Evolutionary conservation across 2,113 vertebrate species (phyloP), one percentile per base, ranked within the genome.

Genomic region (Lanius ludovicianus): DNA sequence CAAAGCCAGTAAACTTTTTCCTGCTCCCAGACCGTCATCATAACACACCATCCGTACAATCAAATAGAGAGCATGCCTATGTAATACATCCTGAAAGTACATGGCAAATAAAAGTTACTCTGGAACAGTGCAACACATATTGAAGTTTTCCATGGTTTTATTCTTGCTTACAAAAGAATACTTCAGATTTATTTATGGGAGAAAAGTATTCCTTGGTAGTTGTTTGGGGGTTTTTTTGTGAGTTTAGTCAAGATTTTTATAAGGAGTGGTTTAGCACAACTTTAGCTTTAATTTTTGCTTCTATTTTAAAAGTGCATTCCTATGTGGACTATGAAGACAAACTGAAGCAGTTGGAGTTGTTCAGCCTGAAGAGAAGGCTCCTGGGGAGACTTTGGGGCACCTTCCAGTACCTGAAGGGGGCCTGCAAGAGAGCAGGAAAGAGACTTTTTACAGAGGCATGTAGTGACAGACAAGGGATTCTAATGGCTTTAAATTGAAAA

Each of bases 31-130:
- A 16, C 99, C 99, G 5, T 99, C 99, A 1, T 99, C 99, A 1
- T 99, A 99, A 91, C 99, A 99, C 94, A 99, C 98, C 99, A 99
- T 99, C 35, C 98, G 98, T 55, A 99, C 98, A 19, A 99, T 99
- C 79, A 99, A 94, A 95, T 99, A 99, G 21, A 99, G 98, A 3
- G 99, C 98, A 7, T 99, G 99, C 67, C 99, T 98, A 11, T 99
- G 99, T 71, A 99, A 79, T 78, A 99, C 99, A 6, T 99, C 99
- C 99, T 99, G 97, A 47, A 73, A 94, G 59, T 84, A 53, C 0
- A 11, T 1, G n/a, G 65, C 56, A 96, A 90, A 87, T 16, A n/a
- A 8, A 63, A 41, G 73, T 94, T 88, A 86, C 69, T 49, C 77
- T 69, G 89, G 33, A 79, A 42, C 27, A 41, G 5, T 20, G 46